Conservation (phyloP, 2,888 invertebrate species). For the Cistogaster globosa region DNA sequence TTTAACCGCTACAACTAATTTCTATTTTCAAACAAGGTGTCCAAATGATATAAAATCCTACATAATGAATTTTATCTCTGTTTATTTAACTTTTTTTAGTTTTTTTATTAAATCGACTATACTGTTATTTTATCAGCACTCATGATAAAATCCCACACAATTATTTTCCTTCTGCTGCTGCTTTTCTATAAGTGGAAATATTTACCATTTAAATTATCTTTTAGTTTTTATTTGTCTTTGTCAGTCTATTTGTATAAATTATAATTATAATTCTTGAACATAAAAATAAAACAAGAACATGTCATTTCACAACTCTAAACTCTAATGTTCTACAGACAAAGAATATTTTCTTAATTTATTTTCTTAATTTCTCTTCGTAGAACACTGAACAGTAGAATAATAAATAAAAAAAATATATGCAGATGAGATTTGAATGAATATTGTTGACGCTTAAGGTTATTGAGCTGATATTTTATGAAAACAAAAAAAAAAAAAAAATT, state of each 20-base stretch:
- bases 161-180: too few relatives aligned
- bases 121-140: too few relatives aligned
- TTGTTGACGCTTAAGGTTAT: conserved; percentile 32
- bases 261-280: conserved; percentile 21
- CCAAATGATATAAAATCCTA: too few relatives aligned
- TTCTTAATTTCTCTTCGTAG: conserved; percentile 10
- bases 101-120: too few relatives aligned
- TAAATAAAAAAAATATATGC: conserved; percentile 35
- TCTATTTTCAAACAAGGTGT: too few relatives aligned
- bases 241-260: conserved; percentile 4
- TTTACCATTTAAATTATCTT: not conserved
- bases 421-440: conserved; percentile 46
- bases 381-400: conserved; percentile 9
- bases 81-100: too few relatives aligned
- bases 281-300: not conserved
- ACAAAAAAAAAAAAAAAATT: not conserved
- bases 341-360: conserved; percentile 32
- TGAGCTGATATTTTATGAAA: conserved; percentile 14
- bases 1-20: too few relatives aligned
- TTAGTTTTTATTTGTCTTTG: conserved; percentile 21
- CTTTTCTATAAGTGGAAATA: not conserved
- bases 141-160: too few relatives aligned
- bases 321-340: conserved; percentile 17
- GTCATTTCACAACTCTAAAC: conserved; percentile 48
- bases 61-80: too few relatives aligned